These are phyloP conservation scores for Mandrillus leucophaeus DNA, from an alignment of 2,113 vertebrate genomes.

Conservation along the genomic window DNA sequence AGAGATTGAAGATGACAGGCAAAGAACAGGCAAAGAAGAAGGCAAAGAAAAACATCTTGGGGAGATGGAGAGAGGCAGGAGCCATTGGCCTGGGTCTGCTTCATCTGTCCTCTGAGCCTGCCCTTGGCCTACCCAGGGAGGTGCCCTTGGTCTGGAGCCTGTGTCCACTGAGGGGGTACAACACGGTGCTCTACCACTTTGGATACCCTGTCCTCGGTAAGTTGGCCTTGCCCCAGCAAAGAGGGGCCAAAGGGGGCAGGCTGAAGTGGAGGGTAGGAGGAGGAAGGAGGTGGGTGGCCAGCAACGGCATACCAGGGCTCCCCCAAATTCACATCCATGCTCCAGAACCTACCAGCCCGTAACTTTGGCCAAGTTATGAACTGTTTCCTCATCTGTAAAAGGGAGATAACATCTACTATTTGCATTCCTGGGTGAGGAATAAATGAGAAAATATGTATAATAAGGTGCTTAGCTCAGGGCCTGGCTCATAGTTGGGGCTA, in stretches of 20 bases:
- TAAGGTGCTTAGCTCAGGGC: neutral
- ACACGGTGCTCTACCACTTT: neutral
- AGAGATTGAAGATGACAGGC: neutral
- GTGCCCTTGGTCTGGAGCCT: neutral
- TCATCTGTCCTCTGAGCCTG: neutral
- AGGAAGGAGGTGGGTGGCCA: neutral
- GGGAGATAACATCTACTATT: neutral
- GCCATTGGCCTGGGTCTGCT: neutral
- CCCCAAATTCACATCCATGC: neutral
- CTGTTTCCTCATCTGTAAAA: neutral
- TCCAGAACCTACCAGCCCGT: neutral
- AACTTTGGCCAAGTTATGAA: neutral
- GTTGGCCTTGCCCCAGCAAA: neutral
- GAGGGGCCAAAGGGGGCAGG: neutral
- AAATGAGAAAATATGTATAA: neutral
- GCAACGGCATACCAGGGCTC: fast-evolving
- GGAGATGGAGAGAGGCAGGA: neutral
- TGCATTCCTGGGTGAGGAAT: neutral
- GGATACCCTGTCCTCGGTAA: neutral
- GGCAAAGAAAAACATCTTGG: neutral
- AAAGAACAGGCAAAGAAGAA: neutral
- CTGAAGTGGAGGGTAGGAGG: neutral
- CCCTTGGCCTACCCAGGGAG: neutral
- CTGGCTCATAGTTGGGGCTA: neutral
- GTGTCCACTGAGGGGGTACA: neutral